A percentile compares a stretch with the other conserved stretches of the same genome.
Conservation (phyloP, 2,113 vertebrate genomes). For the Delphinus delphis region DNA sequence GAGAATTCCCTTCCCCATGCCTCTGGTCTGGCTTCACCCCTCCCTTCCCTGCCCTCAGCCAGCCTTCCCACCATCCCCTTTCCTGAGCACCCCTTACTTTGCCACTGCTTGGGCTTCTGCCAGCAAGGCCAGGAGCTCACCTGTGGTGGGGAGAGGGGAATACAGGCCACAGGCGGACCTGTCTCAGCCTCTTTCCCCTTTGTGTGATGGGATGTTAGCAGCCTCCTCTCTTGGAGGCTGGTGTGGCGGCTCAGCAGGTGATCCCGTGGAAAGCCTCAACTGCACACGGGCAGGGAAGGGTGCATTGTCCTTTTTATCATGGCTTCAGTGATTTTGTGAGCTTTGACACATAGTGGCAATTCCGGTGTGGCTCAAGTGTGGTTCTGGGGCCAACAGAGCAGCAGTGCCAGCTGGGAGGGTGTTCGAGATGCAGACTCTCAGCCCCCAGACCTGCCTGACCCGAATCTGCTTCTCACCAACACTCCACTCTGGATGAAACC, state of each 20-base stretch:
- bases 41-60: not conserved
- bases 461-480: too few species aligned
- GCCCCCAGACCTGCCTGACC: too few species aligned
- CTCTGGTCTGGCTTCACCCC: too few species aligned
- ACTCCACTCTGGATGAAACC: not conserved
- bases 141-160: not conserved
- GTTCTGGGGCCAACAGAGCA: not conserved
- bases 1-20: not conserved
- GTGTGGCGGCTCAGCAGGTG: not conserved
- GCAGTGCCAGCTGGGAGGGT: not conserved
- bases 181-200: not conserved
- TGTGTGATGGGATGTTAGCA: not conserved
- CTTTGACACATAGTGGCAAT: not conserved
- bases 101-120: not conserved
- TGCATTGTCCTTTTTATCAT: not conserved
- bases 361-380: not conserved
- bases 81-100: not conserved
- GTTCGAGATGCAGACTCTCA: not conserved
- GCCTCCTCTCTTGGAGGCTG: not conserved
- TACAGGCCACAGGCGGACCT: too few species aligned
- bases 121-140: not conserved
- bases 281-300: not conserved
- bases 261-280: not conserved
- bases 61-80: not conserved
- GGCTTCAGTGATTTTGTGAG: not conserved